Percentiles rank a stretch among this genome's conserved stretches.
phyloP scores from a whole-genome alignment of 2,888 invertebrate genomes.

The Baronia brevicornis region DNA sequence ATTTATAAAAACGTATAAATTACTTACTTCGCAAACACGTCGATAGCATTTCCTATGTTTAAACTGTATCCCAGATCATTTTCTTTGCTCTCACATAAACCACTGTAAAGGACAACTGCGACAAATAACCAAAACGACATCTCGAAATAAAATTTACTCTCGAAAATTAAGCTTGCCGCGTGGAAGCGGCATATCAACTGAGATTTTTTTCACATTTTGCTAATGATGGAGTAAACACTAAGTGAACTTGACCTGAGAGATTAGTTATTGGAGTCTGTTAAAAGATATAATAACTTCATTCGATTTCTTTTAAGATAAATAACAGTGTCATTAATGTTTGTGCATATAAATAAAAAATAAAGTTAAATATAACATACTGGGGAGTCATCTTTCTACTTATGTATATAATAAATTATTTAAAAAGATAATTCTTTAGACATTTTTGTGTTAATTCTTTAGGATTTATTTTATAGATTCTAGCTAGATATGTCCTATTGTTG shows the following conservation, averaged over 20 bases:
- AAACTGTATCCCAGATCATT: slow-evolving; percentile 53
- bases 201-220: slow-evolving; percentile 63
- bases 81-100: slow-evolving; percentile 41
- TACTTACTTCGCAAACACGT: slow-evolving; percentile 68
- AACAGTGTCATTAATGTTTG: no score
- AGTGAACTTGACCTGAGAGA: slow-evolving; percentile 67
- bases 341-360: no score
- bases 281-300: slow-evolving; percentile 16
- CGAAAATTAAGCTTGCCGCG: slow-evolving; percentile 28
- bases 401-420: no score
- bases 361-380: no score
- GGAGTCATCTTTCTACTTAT: no score
- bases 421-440: no score
- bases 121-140: slow-evolving; percentile 35
- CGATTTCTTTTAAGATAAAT: slow-evolving; percentile 16
- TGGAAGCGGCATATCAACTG: slow-evolving; percentile 45
- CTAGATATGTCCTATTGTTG: no score
- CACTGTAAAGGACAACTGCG: slow-evolving; percentile 34
- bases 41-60: slow-evolving; percentile 61
- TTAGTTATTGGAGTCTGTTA: slow-evolving; percentile 36
- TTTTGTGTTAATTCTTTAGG: no score
- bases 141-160: slow-evolving; percentile 18
- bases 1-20: not conserved
- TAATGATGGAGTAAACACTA: slow-evolving; percentile 51
- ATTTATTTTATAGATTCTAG: no score